These are phyloP conservation scores for Branchipolynoe longqiensis DNA, from an alignment of 2,888 invertebrate genomes.

Conservation along the genomic window DNA sequence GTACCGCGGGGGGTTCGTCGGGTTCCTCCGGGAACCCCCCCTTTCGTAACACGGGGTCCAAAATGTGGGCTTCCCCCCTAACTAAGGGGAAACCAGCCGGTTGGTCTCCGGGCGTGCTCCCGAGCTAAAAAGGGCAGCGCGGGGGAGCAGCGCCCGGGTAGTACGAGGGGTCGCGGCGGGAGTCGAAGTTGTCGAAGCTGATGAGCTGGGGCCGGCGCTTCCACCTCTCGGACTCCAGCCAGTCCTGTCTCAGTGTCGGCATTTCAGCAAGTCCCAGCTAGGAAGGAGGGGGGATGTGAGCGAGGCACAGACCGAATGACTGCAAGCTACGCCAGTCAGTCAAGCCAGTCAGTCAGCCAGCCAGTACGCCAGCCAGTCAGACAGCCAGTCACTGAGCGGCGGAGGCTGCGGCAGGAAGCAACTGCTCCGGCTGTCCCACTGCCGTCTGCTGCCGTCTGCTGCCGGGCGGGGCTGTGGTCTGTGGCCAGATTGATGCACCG, in stretches of 20 bases:
- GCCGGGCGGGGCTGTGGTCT: background rate
- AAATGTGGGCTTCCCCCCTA: background rate
- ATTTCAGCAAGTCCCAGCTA: background rate
- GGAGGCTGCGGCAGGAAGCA: background rate
- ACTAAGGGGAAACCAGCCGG: background rate
- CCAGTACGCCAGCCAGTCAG: background rate
- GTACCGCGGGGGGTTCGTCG: slow-evolving; percentile 50
- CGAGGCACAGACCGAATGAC: background rate
- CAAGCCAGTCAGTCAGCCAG: background rate
- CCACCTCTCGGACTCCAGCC: slow-evolving; percentile 8
- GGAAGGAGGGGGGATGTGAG: background rate
- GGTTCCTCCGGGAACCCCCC: slow-evolving; percentile 49
- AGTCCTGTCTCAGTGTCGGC: slow-evolving; percentile 4
- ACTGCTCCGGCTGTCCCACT: background rate
- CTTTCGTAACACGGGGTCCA: slow-evolving; percentile 6
- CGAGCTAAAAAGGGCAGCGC: background rate
- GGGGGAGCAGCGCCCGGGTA: background rate
- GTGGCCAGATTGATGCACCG: background rate
- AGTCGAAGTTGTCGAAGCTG: background rate
- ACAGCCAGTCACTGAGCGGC: background rate
- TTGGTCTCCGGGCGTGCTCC: background rate
- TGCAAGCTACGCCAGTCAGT: background rate
- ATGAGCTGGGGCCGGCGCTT: background rate
- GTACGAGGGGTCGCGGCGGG: no score
- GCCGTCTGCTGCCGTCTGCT: background rate